These are phyloP conservation scores for Myxocyprinus asiaticus DNA, from an alignment of 2,113 vertebrate species.

Conservation along the genomic window DNA sequence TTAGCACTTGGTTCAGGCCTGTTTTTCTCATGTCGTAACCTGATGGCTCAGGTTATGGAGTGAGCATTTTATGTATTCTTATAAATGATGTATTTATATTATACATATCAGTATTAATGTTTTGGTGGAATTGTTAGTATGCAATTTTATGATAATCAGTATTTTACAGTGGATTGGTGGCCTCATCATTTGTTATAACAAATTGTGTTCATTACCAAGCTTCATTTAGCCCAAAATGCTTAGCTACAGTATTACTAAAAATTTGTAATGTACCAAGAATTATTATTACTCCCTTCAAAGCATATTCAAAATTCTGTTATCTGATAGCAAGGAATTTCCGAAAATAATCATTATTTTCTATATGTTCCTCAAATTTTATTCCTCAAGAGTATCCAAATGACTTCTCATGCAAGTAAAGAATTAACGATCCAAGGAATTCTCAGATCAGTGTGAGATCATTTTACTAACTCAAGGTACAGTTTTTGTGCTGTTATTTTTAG, in stretches of 20 bases:
- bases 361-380: too few species aligned
- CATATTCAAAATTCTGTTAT: too few species aligned
- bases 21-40: background rate
- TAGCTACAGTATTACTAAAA: background rate
- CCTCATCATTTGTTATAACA: background rate
- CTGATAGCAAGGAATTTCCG: too few species aligned
- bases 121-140: conserved; percentile 27
- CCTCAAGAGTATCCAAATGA: too few species aligned
- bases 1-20: conserved; percentile 47
- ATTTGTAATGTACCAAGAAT: too few species aligned
- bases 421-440: background rate
- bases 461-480: too few species aligned
- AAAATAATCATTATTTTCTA: too few species aligned
- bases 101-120: conserved; percentile 44
- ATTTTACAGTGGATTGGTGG: conserved; percentile 3
- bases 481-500: too few species aligned
- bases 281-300: too few species aligned
- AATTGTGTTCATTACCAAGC: background rate
- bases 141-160: conserved; percentile 10
- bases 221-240: too few species aligned
- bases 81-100: conserved; percentile 30
- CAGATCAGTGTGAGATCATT: background rate
- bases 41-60: conserved; percentile 22
- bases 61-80: background rate
- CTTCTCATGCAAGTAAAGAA: too few species aligned